These are phyloP conservation scores for Zelostemma sp. DNA, from an alignment of 1,140 invertebrate genomes.

Conservation along the genomic window DNA sequence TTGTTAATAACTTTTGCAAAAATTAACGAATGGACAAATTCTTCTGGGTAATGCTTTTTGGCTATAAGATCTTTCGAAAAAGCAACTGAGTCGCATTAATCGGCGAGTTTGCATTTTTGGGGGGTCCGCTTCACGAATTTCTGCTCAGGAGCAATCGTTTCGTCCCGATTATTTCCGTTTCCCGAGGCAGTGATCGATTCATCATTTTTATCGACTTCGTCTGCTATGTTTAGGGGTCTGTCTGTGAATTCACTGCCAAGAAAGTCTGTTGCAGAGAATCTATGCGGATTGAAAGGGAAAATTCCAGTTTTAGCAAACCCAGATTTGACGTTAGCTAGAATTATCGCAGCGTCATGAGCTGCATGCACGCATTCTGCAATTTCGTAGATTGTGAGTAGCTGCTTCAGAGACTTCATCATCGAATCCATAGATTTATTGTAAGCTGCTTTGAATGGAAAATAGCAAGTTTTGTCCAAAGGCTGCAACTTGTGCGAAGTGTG, in stretches of 20 bases:
- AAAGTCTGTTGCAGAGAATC: constrained; percentile 59
- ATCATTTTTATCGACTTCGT: too few relatives aligned
- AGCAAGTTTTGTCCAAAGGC: constrained; percentile 9
- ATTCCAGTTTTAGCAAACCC: constrained; percentile 64
- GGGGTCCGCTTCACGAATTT: too few relatives aligned
- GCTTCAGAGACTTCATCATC: background rate
- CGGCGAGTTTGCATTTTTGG: too few relatives aligned
- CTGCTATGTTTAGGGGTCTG: too few relatives aligned
- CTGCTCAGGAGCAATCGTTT: too few relatives aligned
- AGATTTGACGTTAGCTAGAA: constrained; percentile 58
- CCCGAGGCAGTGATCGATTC: too few relatives aligned
- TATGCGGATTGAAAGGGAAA: constrained; percentile 56
- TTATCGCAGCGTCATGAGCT: constrained; percentile 40
- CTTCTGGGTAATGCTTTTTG: too few relatives aligned
- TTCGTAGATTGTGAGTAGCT: background rate
- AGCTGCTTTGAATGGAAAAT: constrained; percentile 24
- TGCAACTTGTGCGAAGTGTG: constrained; percentile 20
- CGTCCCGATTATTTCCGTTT: too few relatives aligned
- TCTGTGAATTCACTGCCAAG: background rate
- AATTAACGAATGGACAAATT: too few relatives aligned
- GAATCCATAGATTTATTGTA: constrained; percentile 19
- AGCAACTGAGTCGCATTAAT: too few relatives aligned
- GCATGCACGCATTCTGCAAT: background rate
- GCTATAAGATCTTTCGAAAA: too few relatives aligned
- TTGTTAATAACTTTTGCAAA: too few relatives aligned